Conservation (phyloP, 2,113 vertebrate genomes). For the Pygathrix nemaeus region DNA sequence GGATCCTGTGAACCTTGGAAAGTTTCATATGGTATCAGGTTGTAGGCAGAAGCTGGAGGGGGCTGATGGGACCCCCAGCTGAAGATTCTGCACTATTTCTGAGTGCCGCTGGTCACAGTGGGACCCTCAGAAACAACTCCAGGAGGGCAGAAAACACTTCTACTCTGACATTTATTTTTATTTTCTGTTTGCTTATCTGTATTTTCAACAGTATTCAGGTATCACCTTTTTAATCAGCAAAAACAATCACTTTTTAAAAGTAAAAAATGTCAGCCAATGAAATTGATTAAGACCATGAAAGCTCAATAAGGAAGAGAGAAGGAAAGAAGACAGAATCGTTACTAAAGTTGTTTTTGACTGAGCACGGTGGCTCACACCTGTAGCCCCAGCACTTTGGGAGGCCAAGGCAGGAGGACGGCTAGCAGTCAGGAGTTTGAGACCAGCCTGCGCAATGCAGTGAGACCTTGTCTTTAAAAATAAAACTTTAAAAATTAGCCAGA, state of each 20-base stretch:
- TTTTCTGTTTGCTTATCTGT: neutral
- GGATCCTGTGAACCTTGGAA: neutral
- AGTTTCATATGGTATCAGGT: neutral
- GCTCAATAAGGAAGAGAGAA: neutral
- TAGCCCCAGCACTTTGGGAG: no score
- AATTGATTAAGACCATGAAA: neutral
- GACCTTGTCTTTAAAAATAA: no score
- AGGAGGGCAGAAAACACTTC: neutral
- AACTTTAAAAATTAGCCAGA: no score
- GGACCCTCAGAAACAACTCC: neutral
- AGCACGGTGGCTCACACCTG: no score
- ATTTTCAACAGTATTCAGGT: neutral
- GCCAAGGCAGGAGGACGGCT: no score
- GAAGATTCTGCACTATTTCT: no score
- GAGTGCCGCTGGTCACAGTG: neutral
- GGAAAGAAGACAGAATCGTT: neutral
- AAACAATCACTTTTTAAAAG: neutral
- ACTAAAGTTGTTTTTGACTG: neutral
- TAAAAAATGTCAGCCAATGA: neutral
- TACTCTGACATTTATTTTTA: neutral
- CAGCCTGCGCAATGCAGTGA: no score
- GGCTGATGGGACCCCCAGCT: neutral
- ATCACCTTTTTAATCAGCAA: constrained; percentile 8
- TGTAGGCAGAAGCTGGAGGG: neutral
- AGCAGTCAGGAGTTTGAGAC: no score